Percentiles rank a stretch among this genome's conserved stretches.
These are phyloP conservation scores for Heliothis virescens DNA, from an alignment of 1,140 invertebrate species.

Conservation along the genomic window DNA sequence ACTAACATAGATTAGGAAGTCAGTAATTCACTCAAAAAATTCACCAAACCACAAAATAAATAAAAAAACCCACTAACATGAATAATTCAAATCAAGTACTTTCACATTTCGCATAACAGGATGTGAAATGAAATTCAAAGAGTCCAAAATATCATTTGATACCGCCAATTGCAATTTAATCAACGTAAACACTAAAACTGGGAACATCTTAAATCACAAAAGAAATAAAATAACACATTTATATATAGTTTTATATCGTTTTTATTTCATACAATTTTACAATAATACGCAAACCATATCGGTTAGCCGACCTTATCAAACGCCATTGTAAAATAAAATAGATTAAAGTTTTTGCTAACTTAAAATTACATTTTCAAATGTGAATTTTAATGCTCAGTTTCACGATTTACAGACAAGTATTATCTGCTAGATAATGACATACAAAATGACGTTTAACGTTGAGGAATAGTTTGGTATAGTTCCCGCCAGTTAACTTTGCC, in stretches of 20 bases:
- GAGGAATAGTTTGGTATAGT: too few relatives aligned
- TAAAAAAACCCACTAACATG: constrained; percentile 2
- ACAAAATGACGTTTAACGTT: too few relatives aligned
- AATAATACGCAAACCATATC: constrained; percentile 5
- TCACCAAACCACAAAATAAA: background rate
- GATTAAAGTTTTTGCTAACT: background rate
- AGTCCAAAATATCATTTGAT: background rate
- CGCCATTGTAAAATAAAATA: background rate
- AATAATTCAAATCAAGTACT: background rate
- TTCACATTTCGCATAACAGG: background rate
- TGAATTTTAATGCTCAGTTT: background rate
- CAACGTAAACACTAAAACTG: background rate
- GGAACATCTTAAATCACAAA: constrained; percentile 1
- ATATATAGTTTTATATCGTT: constrained; percentile 39
- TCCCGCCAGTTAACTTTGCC: too few relatives aligned
- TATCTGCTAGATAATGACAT: background rate
- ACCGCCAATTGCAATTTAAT: background rate
- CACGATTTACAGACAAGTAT: background rate
- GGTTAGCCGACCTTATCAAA: constrained; percentile 3
- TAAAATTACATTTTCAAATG: background rate
- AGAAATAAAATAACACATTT: constrained; percentile 47
- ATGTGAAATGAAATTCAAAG: background rate
- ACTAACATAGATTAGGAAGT: too few relatives aligned
- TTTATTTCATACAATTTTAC: constrained; percentile 44
- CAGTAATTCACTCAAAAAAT: too few relatives aligned